A percentile compares a stretch with the other conserved stretches of the same genome.
Evolutionary conservation across 2,797 vertebrate species (phyloP).

Genomic region (Melanotaenia parkinsoni): DNA sequence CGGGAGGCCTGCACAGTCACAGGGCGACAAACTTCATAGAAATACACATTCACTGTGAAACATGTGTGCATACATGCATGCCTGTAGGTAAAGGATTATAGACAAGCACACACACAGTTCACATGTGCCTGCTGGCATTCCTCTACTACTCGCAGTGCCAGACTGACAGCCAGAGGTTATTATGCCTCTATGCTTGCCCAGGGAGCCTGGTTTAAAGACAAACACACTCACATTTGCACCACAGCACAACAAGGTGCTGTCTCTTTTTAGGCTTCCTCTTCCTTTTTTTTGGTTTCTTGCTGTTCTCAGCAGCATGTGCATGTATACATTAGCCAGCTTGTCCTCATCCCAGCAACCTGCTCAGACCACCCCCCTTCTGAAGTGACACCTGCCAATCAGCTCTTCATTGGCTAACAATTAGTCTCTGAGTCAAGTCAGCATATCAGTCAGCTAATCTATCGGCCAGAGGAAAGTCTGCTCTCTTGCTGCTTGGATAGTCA

Average conservation of each 20-base stretch:
- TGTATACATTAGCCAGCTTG: conserved; percentile 16
- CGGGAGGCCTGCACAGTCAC: conserved; percentile 25
- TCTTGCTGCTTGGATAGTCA: conserved; percentile 22
- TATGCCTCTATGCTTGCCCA: conserved; percentile 47
- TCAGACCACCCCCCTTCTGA: conserved; percentile 51
- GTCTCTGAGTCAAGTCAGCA: conserved; percentile 53
- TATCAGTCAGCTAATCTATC: conserved; percentile 50
- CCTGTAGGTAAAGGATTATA: conserved; percentile 6
- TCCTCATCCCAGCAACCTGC: conserved; percentile 20
- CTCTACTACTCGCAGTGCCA: conserved; percentile 31
- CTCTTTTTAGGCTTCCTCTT: conserved; percentile 10
- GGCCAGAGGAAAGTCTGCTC: conserved; percentile 18
- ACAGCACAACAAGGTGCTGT: conserved; percentile 19
- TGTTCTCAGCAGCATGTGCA: conserved; percentile 40
- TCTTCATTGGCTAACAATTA: conserved; percentile 35
- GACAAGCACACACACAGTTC: conserved; percentile 11
- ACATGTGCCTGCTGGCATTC: conserved; percentile 39
- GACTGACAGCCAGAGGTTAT: conserved; percentile 59
- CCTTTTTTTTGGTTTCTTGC: conserved; percentile 4
- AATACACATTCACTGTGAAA: conserved; percentile 17
- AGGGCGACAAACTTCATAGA: conserved; percentile 44
- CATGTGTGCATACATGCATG: conserved; percentile 17
- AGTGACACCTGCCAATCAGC: conserved; percentile 64
- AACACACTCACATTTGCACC: conserved; percentile 30
- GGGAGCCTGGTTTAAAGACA: conserved; percentile 28